These are phyloP conservation scores for Mesocentrotus franciscanus DNA, from an alignment of 53 echinoderm and acorn worm genomes.

Conservation along the genomic window DNA sequence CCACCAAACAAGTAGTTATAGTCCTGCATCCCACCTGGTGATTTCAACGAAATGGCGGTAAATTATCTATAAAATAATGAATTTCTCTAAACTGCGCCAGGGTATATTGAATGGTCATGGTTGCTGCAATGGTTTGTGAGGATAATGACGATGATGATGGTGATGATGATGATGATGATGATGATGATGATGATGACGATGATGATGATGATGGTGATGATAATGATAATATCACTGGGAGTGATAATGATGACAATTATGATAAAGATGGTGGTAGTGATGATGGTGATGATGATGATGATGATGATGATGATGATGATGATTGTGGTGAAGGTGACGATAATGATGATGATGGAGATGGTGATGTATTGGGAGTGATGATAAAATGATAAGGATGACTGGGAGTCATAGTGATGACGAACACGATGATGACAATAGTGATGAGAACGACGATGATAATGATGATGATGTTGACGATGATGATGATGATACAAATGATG, in stretches of 20 bases:
- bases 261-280: background rate
- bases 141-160: background rate
- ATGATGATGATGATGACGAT: background rate
- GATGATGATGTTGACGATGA: too few relatives aligned
- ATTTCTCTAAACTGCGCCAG: background rate
- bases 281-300: background rate
- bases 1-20: conserved; percentile 87
- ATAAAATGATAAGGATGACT: too few relatives aligned
- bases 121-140: background rate
- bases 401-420: too few relatives aligned
- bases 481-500: too few relatives aligned
- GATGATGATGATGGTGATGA: background rate
- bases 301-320: too few relatives aligned
- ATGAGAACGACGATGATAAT: too few relatives aligned
- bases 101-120: background rate
- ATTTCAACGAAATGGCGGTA: background rate
- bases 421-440: too few relatives aligned
- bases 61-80: background rate
- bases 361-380: too few relatives aligned
- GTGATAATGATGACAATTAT: background rate
- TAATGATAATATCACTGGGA: background rate
- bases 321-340: too few relatives aligned
- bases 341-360: too few relatives aligned
- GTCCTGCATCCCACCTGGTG: conserved; percentile 96
- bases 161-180: background rate